These are phyloP conservation scores for Uloborus diversus DNA, from an alignment of 1,140 invertebrate genomes.

Conservation along the genomic window DNA sequence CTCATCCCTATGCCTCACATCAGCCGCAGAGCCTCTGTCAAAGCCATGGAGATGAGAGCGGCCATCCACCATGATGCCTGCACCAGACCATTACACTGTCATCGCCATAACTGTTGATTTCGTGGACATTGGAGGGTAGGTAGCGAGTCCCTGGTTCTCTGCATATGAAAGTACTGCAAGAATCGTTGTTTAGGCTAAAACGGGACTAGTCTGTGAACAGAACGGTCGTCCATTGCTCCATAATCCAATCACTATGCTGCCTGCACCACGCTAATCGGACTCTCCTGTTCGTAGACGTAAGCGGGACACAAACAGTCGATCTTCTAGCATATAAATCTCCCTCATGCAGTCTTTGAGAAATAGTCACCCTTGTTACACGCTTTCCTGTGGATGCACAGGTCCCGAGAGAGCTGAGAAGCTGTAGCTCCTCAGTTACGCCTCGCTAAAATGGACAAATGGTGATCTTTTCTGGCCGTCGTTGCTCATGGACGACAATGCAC, in stretches of 20 bases:
- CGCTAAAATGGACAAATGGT: neutral
- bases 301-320: neutral
- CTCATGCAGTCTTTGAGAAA: neutral
- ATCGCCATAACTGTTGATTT: constrained; percentile 9
- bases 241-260: neutral
- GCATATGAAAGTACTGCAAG: neutral
- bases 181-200: neutral
- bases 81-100: neutral
- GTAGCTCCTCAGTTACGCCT: neutral
- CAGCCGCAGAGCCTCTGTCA: neutral
- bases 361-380: neutral
- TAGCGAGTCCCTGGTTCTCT: constrained; percentile 6
- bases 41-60: neutral
- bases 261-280: neutral
- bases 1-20: neutral
- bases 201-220: constrained; percentile 1
- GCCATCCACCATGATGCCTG: constrained; percentile 8
- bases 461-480: neutral
- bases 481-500: neutral
- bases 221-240: neutral
- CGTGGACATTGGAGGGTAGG: neutral
- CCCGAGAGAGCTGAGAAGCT: no score
- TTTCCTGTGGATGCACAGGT: neutral
- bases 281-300: neutral
- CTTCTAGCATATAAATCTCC: neutral